A percentile compares a stretch with the other conserved stretches of the same genome.
Conservation (phyloP, 2,888 invertebrate species). For the Crepidodera aurea region DNA sequence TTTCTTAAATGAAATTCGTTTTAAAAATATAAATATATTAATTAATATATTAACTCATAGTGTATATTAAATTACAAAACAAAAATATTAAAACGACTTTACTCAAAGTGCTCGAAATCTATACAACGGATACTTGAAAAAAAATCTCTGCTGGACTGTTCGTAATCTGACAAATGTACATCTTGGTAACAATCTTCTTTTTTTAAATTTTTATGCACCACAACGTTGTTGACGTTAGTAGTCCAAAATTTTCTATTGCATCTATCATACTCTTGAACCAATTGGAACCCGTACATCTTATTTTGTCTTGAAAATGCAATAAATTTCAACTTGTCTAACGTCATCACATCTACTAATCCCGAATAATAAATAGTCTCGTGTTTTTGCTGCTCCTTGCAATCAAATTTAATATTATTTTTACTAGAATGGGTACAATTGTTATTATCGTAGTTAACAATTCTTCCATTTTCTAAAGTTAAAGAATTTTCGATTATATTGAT, state of each 20-base stretch:
- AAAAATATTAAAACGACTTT: no score
- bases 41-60: no score
- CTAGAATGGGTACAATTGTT: not conserved
- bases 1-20: no score
- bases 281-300: not conserved
- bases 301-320: not conserved
- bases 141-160: not conserved
- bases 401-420: not conserved
- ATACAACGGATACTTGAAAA: no score
- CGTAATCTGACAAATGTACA: not conserved
- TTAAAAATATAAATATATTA: no score
- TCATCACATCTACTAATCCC: not conserved
- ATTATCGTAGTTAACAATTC: not conserved
- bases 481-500: not conserved
- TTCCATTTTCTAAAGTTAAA: constrained; percentile 4
- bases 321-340: not conserved
- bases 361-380: not conserved
- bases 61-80: no score
- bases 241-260: not conserved
- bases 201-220: not conserved
- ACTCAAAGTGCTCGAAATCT: no score
- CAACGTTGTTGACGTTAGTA: not conserved
- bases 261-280: not conserved
- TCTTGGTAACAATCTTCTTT: not conserved
- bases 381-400: not conserved